Evolutionary conservation across 2,888 invertebrate genomes (phyloP), one percentile per base, ranked within the genome.

Genomic region (Anthophora plumipes): DNA sequence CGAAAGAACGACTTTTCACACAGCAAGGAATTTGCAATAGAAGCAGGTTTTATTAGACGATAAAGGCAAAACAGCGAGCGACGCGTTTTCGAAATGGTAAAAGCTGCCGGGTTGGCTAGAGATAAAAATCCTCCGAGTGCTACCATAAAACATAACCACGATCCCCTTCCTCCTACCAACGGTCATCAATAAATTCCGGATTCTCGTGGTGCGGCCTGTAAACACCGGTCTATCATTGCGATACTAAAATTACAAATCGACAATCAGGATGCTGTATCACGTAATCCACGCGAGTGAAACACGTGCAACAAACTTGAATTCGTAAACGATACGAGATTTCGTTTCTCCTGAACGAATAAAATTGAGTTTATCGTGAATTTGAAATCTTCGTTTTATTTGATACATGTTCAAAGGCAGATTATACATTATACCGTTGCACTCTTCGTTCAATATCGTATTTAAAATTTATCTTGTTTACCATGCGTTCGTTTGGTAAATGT

Each of bases 21-120:
- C 61, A 57, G 77, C 75, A 75, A 84, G 83, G 85, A 89, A 90
- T 90, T 90, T 88, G 89, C 89, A 89, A 89, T 88, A 83, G 72
- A 82, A 77, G 76, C 59, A 37, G 64, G 71, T 90, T 90, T 31
- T 89, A 90, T 86, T 83, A 57, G 74, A 76, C 84, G 80, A 73
- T 89, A 88, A 87, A 86, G 70, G 60, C 70, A 60, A 70, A 77
- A 57, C 78, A 66, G 77, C 67, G 52, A 72, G 54, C 75, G 64
- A 25, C 68, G 85, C 84, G 77, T 74, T 83, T 86, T 82, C 83
- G 79, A 17, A 82, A 71, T 63, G 78, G 31, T 48, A 61, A 72
- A 86, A 63, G 67, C 79, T 59, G 54, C 57, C 59, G 50, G 61
- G 37, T n/a, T 66, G 57, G 20, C 50, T 68, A 67, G 78, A 74